Evolutionary conservation across 2,113 vertebrate genomes (phyloP).

Genomic region (Lates calcarifer): DNA sequence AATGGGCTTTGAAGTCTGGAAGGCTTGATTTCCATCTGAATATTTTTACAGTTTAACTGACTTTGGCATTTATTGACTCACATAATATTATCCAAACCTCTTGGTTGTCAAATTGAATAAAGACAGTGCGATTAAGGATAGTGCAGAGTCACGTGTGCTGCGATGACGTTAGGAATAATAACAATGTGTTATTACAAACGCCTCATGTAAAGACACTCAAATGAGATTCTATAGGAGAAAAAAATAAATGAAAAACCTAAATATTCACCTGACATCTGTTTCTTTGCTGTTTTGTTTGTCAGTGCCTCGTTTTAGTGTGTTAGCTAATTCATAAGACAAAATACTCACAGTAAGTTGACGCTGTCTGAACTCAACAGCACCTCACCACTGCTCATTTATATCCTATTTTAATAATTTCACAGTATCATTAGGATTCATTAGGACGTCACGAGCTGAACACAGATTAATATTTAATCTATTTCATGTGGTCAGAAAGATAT

Average conservation of each 20-base stretch:
- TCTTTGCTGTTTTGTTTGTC: not conserved
- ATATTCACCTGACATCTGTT: too few species aligned
- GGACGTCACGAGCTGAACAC: not conserved
- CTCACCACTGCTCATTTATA: not conserved
- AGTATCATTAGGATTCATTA: not conserved
- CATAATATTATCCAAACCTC: constrained; percentile 30
- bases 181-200: not conserved
- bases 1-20: constrained; percentile 43
- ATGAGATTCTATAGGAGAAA: not conserved
- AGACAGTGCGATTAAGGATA: constrained; percentile 29
- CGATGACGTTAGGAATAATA: not conserved
- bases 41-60: constrained; percentile 43
- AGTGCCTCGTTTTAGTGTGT: not conserved
- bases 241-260: not conserved
- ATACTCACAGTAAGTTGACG: not conserved
- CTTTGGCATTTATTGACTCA: constrained; percentile 46
- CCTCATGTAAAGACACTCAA: not conserved
- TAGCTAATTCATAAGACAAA: not conserved
- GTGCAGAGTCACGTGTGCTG: constrained; percentile 19
- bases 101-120: constrained; percentile 51
- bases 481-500: constrained; percentile 24
- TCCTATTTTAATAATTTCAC: not conserved
- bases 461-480: constrained; percentile 11
- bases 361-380: not conserved
- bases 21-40: constrained; percentile 32